Conservation (phyloP, 37 sponge, comb jelly and placozoan species). For the Eunapius fragilis region DNA sequence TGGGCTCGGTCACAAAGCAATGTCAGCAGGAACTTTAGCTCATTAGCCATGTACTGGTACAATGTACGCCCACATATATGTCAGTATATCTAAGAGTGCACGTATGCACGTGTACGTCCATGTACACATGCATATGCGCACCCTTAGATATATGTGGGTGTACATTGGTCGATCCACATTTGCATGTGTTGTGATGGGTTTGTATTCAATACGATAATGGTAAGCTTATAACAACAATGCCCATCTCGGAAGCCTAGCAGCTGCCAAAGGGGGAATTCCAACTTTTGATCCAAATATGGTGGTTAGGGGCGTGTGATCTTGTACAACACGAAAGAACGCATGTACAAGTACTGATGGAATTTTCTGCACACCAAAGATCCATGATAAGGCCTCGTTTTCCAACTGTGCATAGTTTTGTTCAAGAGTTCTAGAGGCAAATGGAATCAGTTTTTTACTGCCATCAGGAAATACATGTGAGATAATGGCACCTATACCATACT, state of each 20-base stretch:
- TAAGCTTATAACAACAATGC: constrained; percentile 49
- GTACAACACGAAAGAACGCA: constrained; percentile 42
- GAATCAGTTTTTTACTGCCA: constrained; percentile 43
- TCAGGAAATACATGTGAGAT: constrained; percentile 50
- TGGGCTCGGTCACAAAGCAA: too few relatives aligned
- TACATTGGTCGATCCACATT: constrained; percentile 67
- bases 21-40: too few relatives aligned
- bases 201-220: constrained; percentile 40
- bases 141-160: too few relatives aligned
- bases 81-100: too few relatives aligned
- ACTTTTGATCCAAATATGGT: constrained; percentile 47
- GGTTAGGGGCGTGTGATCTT: constrained; percentile 55
- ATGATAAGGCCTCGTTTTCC: constrained; percentile 50
- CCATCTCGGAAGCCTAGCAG: constrained; percentile 54
- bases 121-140: too few relatives aligned
- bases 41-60: too few relatives aligned
- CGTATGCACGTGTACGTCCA: too few relatives aligned
- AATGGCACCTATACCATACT: constrained; percentile 52
- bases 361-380: constrained; percentile 39
- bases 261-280: constrained; percentile 37
- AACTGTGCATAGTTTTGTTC: constrained; percentile 20
- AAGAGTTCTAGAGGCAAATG: constrained; percentile 15
- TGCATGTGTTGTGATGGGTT: constrained; percentile 29
- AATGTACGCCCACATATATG: too few relatives aligned
- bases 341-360: constrained; percentile 66